A percentile compares a stretch with the other conserved stretches of the same genome.
These are phyloP conservation scores for Notothenia rossii DNA, from an alignment of 2,113 vertebrate genomes.

Conservation along the genomic window DNA sequence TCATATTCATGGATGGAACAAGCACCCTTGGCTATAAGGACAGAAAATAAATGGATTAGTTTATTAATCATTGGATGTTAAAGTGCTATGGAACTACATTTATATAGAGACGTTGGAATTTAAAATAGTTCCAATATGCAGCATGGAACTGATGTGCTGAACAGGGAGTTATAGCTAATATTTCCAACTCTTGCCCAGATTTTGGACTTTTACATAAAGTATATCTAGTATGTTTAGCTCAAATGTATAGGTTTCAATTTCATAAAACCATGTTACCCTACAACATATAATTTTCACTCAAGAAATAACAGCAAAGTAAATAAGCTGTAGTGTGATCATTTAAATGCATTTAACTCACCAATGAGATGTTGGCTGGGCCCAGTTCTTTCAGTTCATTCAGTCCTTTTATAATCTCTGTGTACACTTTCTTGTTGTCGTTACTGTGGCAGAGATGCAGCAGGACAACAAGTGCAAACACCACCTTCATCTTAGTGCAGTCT, in stretches of 20 bases:
- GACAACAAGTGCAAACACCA: conserved; percentile 17
- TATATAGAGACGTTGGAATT: no score
- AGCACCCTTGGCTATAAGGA: fast-evolving
- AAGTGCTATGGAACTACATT: no score
- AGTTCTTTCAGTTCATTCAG: fast-evolving
- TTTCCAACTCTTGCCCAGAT: no score
- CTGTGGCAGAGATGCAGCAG: conserved; percentile 46
- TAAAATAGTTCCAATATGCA: no score
- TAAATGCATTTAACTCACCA: conserved; percentile 56
- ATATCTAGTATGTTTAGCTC: no score
- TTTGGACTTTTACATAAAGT: no score
- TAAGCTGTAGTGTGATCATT: background rate
- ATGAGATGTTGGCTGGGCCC: fast-evolving
- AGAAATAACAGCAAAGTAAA: background rate
- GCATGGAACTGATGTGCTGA: no score
- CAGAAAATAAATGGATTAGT: background rate
- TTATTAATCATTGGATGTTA: background rate
- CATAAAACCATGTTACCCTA: no score
- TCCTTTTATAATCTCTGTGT: fast-evolving
- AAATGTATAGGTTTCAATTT: no score
- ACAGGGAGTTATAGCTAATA: no score
- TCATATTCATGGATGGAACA: fast-evolving
- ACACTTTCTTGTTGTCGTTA: fast-evolving
- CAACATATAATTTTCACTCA: background rate
- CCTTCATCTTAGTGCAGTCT: conserved; percentile 55